A percentile compares a stretch with the other conserved stretches of the same genome.
Evolutionary conservation across 2,113 vertebrate species (phyloP).

Genomic region (Megalops atlanticus): DNA sequence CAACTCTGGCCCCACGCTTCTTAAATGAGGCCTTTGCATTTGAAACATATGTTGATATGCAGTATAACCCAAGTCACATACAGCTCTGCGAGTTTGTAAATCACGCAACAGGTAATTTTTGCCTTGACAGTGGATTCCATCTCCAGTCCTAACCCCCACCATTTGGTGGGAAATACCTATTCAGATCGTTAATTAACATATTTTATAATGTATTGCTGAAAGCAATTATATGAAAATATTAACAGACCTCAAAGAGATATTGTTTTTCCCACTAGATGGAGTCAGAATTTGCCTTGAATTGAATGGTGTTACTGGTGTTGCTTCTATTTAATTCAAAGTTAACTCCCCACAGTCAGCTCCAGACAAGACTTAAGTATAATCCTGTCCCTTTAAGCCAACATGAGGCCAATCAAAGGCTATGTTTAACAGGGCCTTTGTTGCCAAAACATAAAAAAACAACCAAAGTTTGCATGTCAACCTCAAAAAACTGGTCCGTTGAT

Average conservation of each 20-base stretch:
- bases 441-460: not conserved
- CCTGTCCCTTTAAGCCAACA: not conserved
- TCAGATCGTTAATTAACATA: no score
- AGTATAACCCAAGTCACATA: no score
- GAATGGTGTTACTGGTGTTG: not conserved
- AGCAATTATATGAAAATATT: no score
- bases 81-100: no score
- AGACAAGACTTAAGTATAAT: not conserved
- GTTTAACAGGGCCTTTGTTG: slow-evolving; percentile 1
- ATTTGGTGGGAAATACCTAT: no score
- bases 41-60: no score
- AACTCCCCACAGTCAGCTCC: not conserved
- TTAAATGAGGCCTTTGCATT: no score
- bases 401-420: not conserved
- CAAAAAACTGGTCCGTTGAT: not conserved
- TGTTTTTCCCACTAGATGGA: not conserved
- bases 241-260: not conserved
- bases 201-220: no score
- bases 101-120: no score
- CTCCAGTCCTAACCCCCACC: no score
- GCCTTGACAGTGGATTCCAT: no score
- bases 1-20: no score
- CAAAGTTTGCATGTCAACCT: not conserved
- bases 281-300: not conserved
- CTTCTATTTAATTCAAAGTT: not conserved